phyloP scores from a whole-genome alignment of 2,797 vertebrate genomes.

The Scarus forsteni region DNA sequence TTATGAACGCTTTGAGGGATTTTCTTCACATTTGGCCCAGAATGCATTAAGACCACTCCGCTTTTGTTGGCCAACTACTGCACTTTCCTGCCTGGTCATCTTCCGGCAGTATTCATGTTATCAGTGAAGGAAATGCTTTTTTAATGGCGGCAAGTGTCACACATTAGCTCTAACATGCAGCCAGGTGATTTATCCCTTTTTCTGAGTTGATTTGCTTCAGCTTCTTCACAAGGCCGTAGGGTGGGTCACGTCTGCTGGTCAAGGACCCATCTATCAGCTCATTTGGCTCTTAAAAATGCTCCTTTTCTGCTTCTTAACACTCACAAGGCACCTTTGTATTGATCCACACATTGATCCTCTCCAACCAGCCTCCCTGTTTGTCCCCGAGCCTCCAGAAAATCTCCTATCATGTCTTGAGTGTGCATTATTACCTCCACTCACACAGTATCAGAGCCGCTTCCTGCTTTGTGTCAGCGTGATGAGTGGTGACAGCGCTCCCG shows the following conservation, averaged over 20 bases:
- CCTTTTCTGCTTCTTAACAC: slow-evolving; percentile 31
- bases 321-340: slow-evolving; percentile 30
- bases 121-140: no score
- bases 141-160: slow-evolving; percentile 15
- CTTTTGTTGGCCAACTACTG: no score
- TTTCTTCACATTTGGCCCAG: no score
- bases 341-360: slow-evolving; percentile 58
- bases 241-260: slow-evolving; percentile 23
- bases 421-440: slow-evolving; percentile 38
- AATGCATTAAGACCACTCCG: no score
- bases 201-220: slow-evolving; percentile 9
- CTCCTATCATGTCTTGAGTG: slow-evolving; percentile 48
- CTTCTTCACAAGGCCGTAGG: slow-evolving; percentile 4
- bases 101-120: no score
- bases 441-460: slow-evolving; percentile 44
- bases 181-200: slow-evolving; percentile 18
- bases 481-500: slow-evolving; percentile 59
- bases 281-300: slow-evolving; percentile 40
- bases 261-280: slow-evolving; percentile 49
- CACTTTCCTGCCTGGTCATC: no score
- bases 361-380: slow-evolving; percentile 40
- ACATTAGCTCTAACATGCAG: background rate
- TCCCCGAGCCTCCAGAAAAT: slow-evolving; percentile 40
- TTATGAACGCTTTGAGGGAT: no score
- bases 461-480: slow-evolving; percentile 58